Percentiles rank a stretch among this genome's conserved stretches.
Evolutionary conservation across 2,888 invertebrate species (phyloP).

Genomic region (Saturnia japonica): DNA sequence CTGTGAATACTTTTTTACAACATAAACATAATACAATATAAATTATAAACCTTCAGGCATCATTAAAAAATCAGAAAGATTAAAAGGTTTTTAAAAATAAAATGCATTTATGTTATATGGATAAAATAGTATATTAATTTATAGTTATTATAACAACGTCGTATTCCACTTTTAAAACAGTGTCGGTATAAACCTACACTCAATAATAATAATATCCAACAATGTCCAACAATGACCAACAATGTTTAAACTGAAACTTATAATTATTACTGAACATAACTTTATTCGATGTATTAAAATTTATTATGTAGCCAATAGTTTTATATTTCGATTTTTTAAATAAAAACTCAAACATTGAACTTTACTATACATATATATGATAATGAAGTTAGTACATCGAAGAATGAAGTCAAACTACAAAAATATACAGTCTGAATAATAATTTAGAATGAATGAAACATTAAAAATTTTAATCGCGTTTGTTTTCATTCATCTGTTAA

Average conservation of each 20-base stretch:
- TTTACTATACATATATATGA: no score
- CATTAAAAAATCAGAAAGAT: neutral
- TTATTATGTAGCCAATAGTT: no score
- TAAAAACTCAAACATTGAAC: neutral
- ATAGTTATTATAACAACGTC: neutral
- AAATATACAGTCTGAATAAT: neutral
- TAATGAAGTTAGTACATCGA: neutral
- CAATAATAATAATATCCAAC: no score
- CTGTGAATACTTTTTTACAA: neutral
- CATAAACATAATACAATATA: neutral
- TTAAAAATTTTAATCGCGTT: slow-evolving; percentile 9
- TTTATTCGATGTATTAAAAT: no score
- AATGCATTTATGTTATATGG: neutral
- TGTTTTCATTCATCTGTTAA: slow-evolving; percentile 20
- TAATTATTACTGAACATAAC: neutral
- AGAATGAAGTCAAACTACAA: neutral
- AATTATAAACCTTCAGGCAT: neutral
- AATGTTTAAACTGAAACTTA: no score
- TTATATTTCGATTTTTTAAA: no score
- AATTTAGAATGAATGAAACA: slow-evolving; percentile 5
- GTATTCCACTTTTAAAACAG: neutral
- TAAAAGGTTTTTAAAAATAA: neutral
- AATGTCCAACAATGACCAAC: neutral
- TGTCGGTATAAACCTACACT: neutral
- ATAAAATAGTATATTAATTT: neutral